Percentiles rank a stretch among this genome's conserved stretches.
Conservation (phyloP, 2,888 invertebrate species). For the Melikaiella ostensackeni region DNA sequence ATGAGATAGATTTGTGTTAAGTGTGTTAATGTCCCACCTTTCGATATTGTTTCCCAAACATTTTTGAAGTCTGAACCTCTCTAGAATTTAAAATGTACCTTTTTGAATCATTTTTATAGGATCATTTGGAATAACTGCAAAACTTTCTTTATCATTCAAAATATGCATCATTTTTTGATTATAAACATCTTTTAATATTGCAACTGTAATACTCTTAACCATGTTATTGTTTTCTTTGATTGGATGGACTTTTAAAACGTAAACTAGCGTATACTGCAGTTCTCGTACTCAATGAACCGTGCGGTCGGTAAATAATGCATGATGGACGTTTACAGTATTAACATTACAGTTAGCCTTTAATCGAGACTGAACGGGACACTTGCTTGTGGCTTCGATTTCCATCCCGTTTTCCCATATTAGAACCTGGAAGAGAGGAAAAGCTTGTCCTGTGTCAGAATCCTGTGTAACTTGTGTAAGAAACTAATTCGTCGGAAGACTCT, state of each 20-base stretch:
- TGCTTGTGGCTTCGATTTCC: slow-evolving; percentile 38
- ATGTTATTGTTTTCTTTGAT: neutral
- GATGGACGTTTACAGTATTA: slow-evolving; percentile 54
- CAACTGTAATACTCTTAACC: too few relatives aligned
- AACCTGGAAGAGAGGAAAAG: slow-evolving; percentile 48
- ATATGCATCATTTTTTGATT: too few relatives aligned
- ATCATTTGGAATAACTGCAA: too few relatives aligned
- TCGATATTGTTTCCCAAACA: too few relatives aligned
- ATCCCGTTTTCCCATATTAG: slow-evolving; percentile 48
- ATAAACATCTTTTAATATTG: too few relatives aligned
- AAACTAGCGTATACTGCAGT: slow-evolving; percentile 4
- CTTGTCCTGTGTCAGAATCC: slow-evolving; percentile 41
- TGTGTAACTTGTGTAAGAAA: slow-evolving; percentile 18
- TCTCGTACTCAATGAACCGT: slow-evolving; percentile 52
- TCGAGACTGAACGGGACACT: slow-evolving; percentile 46
- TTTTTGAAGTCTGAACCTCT: too few relatives aligned
- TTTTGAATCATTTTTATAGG: too few relatives aligned
- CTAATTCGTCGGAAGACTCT: neutral
- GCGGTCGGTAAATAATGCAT: slow-evolving; percentile 54
- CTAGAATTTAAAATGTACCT: too few relatives aligned
- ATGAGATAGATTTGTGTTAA: too few relatives aligned
- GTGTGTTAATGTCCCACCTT: too few relatives aligned
- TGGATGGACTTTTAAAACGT: neutral
- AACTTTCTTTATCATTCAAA: too few relatives aligned
- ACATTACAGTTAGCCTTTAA: slow-evolving; percentile 52